Conservation (phyloP, 2,797 vertebrate genomes). For the Cercopithecus mitis region DNA sequence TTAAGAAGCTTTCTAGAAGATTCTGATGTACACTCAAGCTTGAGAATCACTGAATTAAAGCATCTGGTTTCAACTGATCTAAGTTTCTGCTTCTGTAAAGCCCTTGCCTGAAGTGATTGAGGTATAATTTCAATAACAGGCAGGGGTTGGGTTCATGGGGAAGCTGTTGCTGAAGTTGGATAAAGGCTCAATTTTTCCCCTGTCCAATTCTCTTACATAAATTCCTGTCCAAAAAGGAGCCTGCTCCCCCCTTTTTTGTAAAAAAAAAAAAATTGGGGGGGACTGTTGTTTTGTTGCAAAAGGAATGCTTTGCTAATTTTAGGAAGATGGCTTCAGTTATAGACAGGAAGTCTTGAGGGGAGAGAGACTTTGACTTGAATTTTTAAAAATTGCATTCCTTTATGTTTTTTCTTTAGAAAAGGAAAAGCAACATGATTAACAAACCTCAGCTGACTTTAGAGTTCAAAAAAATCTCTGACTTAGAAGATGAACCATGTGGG, state of each 20-base stretch:
- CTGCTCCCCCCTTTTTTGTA: neutral
- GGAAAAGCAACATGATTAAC: neutral
- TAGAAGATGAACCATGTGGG: neutral
- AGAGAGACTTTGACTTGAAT: slow-evolving; percentile 5
- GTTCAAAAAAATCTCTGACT: neutral
- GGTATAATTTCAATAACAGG: neutral
- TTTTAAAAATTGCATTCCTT: slow-evolving; percentile 15
- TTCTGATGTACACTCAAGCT: neutral
- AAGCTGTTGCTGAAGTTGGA: slow-evolving; percentile 44
- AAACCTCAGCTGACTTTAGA: neutral
- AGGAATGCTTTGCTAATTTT: slow-evolving; percentile 69
- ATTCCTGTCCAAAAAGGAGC: slow-evolving; percentile 65
- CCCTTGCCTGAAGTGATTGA: neutral
- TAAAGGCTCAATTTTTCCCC: neutral
- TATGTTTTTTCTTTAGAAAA: neutral
- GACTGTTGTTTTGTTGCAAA: slow-evolving; percentile 62
- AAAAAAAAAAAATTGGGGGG: neutral
- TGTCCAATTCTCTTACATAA: slow-evolving; percentile 2
- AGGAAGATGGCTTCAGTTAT: slow-evolving; percentile 63
- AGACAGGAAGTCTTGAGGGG: slow-evolving; percentile 63
- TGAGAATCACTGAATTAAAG: slow-evolving; percentile 5
- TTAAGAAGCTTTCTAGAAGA: neutral
- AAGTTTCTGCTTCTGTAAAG: neutral
- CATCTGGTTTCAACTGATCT: slow-evolving; percentile 29
- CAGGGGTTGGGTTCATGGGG: neutral